These are phyloP conservation scores for Trypoxylon attenuatum DNA, from an alignment of 2,888 invertebrate species.

Conservation along the genomic window DNA sequence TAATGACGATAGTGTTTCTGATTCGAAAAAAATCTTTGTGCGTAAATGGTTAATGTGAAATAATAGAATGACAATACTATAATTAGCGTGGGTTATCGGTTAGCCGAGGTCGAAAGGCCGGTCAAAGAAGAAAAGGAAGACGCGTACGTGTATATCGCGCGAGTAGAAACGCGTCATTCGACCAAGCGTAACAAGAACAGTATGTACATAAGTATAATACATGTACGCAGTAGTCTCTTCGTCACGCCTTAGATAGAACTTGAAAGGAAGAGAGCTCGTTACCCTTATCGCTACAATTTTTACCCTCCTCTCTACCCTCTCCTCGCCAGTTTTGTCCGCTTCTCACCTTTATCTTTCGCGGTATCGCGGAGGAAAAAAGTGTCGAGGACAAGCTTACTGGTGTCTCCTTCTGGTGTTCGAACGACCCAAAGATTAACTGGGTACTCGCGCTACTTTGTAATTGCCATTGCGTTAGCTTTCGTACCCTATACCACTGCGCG, in stretches of 20 bases:
- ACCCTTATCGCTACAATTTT: conserved; percentile 29
- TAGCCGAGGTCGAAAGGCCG: neutral
- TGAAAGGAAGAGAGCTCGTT: conserved; percentile 16
- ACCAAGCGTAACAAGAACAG: conserved; percentile 34
- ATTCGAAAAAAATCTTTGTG: no score
- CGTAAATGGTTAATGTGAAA: no score
- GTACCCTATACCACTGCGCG: conserved; percentile 26
- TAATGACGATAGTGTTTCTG: no score
- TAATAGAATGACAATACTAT: neutral
- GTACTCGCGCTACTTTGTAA: no score
- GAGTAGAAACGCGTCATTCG: conserved; percentile 27
- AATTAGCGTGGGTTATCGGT: neutral
- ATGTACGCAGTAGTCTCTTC: no score
- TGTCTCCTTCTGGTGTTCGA: neutral
- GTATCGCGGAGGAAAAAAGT: conserved; percentile 6
- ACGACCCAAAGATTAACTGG: no score
- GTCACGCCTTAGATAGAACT: conserved; percentile 5
- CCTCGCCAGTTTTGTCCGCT: neutral
- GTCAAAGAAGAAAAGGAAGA: conserved; percentile 4
- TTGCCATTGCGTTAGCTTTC: no score
- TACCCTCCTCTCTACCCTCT: neutral
- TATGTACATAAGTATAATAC: no score
- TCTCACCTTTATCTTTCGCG: neutral
- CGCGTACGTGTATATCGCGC: neutral
- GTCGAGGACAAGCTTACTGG: conserved; percentile 2